These are phyloP conservation scores for Pectinophora gossypiella DNA, from an alignment of 1,140 invertebrate genomes.

Conservation along the genomic window DNA sequence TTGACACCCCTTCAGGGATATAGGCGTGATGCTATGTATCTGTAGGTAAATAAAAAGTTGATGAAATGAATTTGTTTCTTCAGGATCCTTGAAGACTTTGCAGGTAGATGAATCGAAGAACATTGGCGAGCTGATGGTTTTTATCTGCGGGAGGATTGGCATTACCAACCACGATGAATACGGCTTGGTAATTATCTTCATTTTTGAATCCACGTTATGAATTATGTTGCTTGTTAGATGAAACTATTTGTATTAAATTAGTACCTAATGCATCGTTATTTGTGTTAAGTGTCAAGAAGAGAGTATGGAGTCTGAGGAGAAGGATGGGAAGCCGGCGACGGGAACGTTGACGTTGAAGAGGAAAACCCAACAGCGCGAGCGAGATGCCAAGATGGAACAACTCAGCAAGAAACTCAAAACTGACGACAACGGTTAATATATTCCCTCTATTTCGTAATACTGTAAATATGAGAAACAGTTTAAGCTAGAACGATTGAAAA, in stretches of 20 bases:
- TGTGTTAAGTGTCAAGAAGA: constrained; percentile 93
- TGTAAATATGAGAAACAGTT: no score
- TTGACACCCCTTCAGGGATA: no score
- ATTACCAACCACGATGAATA: constrained; percentile 99
- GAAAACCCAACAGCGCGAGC: constrained; percentile 85
- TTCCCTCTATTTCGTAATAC: no score
- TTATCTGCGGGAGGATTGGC: constrained; percentile 98
- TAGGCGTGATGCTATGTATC: no score
- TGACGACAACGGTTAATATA: constrained; percentile 98
- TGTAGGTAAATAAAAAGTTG: no score
- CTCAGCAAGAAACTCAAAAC: constrained; percentile 98
- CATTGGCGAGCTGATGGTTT: constrained; percentile 96
- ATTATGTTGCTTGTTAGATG: no score
- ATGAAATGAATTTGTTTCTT: constrained; percentile 2
- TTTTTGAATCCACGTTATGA: no score
- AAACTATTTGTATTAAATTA: no score
- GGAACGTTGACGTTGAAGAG: constrained; percentile 91
- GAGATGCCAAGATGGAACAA: constrained; percentile 96
- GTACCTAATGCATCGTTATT: no score
- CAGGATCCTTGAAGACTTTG: constrained; percentile 93
- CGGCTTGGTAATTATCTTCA: constrained; percentile 78
- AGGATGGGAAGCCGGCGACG: constrained; percentile 77
- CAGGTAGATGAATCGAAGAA: constrained; percentile 97
- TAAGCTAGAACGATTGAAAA: no score
- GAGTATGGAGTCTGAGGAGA: constrained; percentile 81